Evolutionary conservation across 2,113 vertebrate genomes (phyloP).

Genomic region (Euleptes europaea): DNA sequence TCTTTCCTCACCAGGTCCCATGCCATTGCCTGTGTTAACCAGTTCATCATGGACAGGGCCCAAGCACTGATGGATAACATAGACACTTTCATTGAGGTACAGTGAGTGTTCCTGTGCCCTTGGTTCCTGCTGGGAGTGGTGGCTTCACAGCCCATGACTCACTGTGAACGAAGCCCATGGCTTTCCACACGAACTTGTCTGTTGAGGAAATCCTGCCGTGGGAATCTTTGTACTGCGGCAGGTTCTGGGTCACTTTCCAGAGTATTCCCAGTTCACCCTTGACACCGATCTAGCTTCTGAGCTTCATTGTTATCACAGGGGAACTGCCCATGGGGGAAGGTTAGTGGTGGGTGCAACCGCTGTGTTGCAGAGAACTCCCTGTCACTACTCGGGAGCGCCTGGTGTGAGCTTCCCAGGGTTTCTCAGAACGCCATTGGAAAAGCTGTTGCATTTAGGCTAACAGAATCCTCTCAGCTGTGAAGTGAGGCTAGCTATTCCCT

Average conservation of each 20-base stretch:
- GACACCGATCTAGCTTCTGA: not conserved
- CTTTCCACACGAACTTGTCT: not conserved
- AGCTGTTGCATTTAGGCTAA: not conserved
- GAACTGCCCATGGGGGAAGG: too few species aligned
- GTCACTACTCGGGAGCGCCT: not conserved
- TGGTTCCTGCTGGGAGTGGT: not conserved
- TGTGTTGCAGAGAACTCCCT: not conserved
- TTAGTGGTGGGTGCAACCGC: not conserved
- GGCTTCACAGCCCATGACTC: not conserved
- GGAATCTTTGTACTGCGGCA: not conserved
- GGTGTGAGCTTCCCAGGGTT: not conserved
- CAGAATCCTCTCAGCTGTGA: not conserved
- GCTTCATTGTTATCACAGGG: not conserved
- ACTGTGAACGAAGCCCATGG: not conserved
- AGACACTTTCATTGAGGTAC: conserved; percentile 94
- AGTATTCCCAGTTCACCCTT: not conserved
- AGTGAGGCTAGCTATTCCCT: not conserved
- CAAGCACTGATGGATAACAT: conserved; percentile 97
- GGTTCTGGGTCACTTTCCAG: not conserved
- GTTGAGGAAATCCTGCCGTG: not conserved
- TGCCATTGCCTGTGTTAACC: conserved; percentile 94
- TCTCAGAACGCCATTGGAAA: not conserved
- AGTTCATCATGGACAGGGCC: conserved; percentile 94
- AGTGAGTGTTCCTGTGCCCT: not conserved
- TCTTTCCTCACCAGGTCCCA: conserved; percentile 79